Conservation (phyloP, 1,140 invertebrate species). For the Plutomurus gul region DNA sequence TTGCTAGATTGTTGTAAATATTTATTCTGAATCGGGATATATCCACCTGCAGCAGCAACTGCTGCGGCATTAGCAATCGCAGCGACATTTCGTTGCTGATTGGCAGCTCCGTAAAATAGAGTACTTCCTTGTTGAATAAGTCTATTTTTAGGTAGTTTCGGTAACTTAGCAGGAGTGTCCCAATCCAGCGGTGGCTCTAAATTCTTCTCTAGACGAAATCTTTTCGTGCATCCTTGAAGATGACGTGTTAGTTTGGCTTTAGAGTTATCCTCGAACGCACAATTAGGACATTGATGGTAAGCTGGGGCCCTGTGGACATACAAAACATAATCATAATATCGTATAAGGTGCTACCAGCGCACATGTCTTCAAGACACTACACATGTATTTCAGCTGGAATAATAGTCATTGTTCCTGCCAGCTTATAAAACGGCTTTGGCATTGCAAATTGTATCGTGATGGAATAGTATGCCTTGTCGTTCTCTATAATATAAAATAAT, state of each 20-base stretch:
- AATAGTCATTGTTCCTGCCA: no score
- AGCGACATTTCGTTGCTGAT: neutral
- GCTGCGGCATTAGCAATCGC: neutral
- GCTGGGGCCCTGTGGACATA: constrained; percentile 66
- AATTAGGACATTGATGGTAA: constrained; percentile 90
- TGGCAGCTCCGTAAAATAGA: neutral
- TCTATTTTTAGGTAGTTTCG: constrained; percentile 68
- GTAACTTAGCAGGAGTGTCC: constrained; percentile 91
- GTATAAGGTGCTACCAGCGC: no score
- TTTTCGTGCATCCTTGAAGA: constrained; percentile 84
- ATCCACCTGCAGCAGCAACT: neutral
- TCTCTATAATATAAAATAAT: no score
- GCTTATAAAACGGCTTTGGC: no score
- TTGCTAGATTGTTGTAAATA: neutral
- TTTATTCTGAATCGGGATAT: neutral
- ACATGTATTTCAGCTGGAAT: neutral
- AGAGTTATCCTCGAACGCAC: constrained; percentile 91
- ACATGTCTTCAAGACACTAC: neutral
- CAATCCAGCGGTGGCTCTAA: constrained; percentile 81
- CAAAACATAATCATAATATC: neutral
- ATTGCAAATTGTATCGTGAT: no score
- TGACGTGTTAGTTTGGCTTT: constrained; percentile 91
- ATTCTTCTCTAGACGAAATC: constrained; percentile 84
- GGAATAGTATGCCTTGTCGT: no score
- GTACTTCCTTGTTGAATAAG: constrained; percentile 52